Evolutionary conservation across 2,113 vertebrate genomes (phyloP), one percentile per base, ranked within the genome.

Genomic region (Conger conger): DNA sequence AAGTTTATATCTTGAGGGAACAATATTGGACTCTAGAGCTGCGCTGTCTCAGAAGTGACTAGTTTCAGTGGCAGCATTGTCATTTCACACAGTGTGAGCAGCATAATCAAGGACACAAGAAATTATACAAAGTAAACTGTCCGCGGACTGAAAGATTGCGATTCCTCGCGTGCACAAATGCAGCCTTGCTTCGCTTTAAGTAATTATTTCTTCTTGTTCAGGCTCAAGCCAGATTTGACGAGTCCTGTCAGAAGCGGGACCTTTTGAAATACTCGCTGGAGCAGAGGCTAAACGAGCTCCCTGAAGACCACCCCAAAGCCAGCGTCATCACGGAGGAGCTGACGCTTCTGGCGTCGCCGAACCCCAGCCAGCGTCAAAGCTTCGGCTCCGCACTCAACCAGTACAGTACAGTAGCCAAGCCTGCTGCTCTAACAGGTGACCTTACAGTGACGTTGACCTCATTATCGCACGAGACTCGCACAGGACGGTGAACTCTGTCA

Each of bases 161-260:
- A 9, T 33, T 33, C 2, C n/a, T 27, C 11, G 27, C 11, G n/a
- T 2, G n/a, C 23, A 20, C 23, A 1, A 27, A 63, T 15, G 9
- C 20, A 30, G 20, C 0, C 6, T n/a, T 68, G 23, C 27, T 13
- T 73, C 33, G 20, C 33, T 73, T 63, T 63, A 20, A 0, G 89
- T 91, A 73, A 94, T 82, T 40, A 37, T 53, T 45, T 38, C 18
- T 76, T 68, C 38, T n/a, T 5, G 40, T 35, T 30, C 36, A 96
- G 96, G 98, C 98, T 0, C 98, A 99, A 94, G 97, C 98, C 82
- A 96, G 98, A 90, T 98, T 99, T 91, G 98, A 98, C 86, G 98
- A 99, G 89, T 99, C 98, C 88, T 99, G 96, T 93, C 98, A 99
- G 93, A 99, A 99, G 93, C 88, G 99, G 63, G 98, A 99, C 89